A percentile compares a stretch with the other conserved stretches of the same genome.
phyloP scores from a whole-genome alignment of 2,113 vertebrate species.

The Pipra filicauda region DNA sequence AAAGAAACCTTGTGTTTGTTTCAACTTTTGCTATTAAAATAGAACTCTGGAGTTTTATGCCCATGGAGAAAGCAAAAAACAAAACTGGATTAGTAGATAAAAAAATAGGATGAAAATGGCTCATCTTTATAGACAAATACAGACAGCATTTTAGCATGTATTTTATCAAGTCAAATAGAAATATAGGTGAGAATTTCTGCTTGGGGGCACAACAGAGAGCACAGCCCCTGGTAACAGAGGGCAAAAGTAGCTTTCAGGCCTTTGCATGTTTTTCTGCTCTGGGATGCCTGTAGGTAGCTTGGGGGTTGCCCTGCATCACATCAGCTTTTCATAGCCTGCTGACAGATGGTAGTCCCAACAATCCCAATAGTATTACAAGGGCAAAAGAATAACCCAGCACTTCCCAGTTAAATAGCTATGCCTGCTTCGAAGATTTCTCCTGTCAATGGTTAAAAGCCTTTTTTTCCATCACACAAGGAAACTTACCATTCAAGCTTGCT shows the following conservation, averaged over 20 bases:
- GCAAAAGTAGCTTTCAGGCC: conserved; percentile 18
- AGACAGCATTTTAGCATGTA: neutral
- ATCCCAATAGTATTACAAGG: neutral
- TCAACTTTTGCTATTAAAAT: neutral
- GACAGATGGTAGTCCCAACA: conserved; percentile 1
- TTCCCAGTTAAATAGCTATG: neutral
- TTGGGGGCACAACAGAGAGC: neutral
- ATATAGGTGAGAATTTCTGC: conserved; percentile 28
- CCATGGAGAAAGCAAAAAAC: neutral
- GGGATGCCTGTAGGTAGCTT: neutral
- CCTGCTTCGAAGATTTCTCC: neutral
- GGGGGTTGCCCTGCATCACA: neutral
- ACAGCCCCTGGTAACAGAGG: neutral
- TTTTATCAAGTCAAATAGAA: conserved; percentile 1
- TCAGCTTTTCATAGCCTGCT: conserved; percentile 9
- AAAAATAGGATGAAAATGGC: neutral
- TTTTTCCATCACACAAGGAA: neutral
- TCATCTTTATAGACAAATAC: neutral
- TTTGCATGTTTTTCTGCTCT: neutral
- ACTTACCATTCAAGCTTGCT: neutral
- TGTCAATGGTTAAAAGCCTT: neutral
- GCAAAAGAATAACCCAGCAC: conserved; percentile 2
- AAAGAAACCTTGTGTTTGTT: neutral
- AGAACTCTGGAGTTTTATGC: neutral
- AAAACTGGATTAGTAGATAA: neutral